Percentiles rank a stretch among this genome's conserved stretches.
Conservation (phyloP, 64 coral and sea anemone genomes). For the Dendronephthya gigantea region DNA sequence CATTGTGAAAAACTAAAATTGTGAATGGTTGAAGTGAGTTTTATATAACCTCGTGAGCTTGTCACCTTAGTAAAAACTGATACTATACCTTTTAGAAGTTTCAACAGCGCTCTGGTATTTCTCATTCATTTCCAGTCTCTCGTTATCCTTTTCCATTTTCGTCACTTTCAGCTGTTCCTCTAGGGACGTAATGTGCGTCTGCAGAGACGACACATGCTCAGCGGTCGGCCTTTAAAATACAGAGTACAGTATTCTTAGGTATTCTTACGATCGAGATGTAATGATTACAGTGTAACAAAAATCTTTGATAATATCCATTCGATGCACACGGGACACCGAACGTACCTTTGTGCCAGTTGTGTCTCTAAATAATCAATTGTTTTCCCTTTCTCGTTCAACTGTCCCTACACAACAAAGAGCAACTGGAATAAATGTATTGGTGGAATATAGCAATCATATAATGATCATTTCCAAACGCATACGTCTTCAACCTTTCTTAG, state of each 20-base stretch:
- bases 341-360: constrained; percentile 70
- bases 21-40: background rate
- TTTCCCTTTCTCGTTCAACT: constrained; percentile 61
- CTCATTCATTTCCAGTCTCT: constrained; percentile 56
- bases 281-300: too few species aligned
- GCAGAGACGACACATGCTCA: constrained; percentile 51
- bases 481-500: too few species aligned
- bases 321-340: background rate
- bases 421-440: background rate
- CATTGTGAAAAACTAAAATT: too few species aligned
- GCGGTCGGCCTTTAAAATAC: constrained; percentile 78
- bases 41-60: background rate
- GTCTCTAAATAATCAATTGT: constrained; percentile 64
- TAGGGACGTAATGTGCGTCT: constrained; percentile 48
- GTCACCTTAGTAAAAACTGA: background rate
- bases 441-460: too few species aligned
- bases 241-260: too few species aligned
- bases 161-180: constrained; percentile 53
- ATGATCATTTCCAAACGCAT: too few species aligned
- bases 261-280: too few species aligned
- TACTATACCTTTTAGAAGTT: constrained; percentile 52
- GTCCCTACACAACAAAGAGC: constrained; percentile 35
- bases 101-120: constrained; percentile 60
- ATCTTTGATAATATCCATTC: too few species aligned
- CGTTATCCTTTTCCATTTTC: constrained; percentile 55